Evolutionary conservation across 1,140 invertebrate species (phyloP).

Genomic region (Halesus radiatus): DNA sequence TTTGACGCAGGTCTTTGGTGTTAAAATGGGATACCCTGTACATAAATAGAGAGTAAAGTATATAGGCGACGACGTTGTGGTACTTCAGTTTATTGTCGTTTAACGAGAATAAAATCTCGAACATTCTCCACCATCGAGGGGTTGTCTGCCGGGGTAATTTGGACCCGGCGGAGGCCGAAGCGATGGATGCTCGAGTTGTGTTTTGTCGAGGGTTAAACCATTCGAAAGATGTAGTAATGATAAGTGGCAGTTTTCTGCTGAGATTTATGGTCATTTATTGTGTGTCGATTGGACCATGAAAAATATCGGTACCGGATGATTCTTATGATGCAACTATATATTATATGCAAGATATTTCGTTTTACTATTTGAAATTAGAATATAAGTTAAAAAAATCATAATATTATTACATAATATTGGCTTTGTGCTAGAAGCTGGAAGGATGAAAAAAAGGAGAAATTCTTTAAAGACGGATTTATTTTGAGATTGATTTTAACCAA

Average conservation of each 20-base stretch:
- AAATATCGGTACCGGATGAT: too few species aligned
- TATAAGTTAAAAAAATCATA: too few species aligned
- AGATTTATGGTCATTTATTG: not conserved
- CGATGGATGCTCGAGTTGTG: not conserved
- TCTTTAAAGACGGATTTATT: too few species aligned
- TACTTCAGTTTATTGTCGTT: constrained; percentile 47
- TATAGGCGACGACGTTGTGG: not conserved
- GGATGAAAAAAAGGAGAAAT: too few species aligned
- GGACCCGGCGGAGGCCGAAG: not conserved
- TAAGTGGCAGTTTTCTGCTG: not conserved
- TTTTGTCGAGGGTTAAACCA: not conserved
- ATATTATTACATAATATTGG: too few species aligned
- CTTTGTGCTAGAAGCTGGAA: too few species aligned
- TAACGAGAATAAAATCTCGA: constrained; percentile 50
- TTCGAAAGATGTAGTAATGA: not conserved
- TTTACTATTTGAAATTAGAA: too few species aligned
- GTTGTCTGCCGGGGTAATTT: not conserved
- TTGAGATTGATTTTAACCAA: too few species aligned
- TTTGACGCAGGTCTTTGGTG: not conserved
- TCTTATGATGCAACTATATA: too few species aligned
- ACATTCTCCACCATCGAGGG: constrained; percentile 22
- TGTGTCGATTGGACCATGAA: too few species aligned
- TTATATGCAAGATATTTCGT: too few species aligned
- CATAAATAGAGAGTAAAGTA: too few species aligned
- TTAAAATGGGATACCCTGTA: not conserved